Evolutionary conservation across 2,888 invertebrate species (phyloP).

Genomic region (Nomada hirtipes): DNA sequence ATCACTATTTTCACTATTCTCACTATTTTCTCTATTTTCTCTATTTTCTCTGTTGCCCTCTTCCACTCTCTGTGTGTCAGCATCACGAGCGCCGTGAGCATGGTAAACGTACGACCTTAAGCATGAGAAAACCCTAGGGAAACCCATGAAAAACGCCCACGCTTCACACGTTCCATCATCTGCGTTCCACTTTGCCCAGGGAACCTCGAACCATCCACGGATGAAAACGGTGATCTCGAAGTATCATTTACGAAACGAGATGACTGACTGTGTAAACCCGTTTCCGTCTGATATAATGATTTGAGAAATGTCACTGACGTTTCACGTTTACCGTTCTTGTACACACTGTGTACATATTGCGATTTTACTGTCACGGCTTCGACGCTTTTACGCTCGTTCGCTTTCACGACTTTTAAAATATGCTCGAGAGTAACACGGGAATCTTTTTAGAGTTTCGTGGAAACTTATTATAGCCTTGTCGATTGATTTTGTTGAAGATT

Average conservation of each 20-base stretch:
- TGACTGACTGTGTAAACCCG: too few species aligned
- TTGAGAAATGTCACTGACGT: not conserved
- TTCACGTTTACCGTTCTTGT: not conserved
- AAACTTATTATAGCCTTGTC: not conserved
- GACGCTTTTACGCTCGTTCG: constrained; percentile 55
- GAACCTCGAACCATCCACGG: constrained; percentile 50
- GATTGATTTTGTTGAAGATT: too few species aligned
- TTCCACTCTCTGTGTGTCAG: constrained; percentile 30
- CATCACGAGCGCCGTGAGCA: constrained; percentile 64
- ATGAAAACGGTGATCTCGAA: constrained; percentile 40
- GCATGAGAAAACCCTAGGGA: constrained; percentile 78
- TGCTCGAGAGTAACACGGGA: too few species aligned
- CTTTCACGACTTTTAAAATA: constrained; percentile 26
- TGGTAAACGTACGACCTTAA: constrained; percentile 71
- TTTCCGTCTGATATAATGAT: too few species aligned
- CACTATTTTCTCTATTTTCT: not conserved
- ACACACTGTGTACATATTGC: not conserved
- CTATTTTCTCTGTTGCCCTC: not conserved
- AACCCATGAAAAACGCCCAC: constrained; percentile 63
- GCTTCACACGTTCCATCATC: constrained; percentile 53
- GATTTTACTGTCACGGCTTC: constrained; percentile 45
- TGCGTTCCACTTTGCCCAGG: constrained; percentile 8
- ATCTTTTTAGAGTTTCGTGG: not conserved
- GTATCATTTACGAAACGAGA: not conserved
- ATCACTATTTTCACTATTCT: not conserved